phyloP scores from a whole-genome alignment of 2,113 vertebrate genomes.

The Ophthalmolycus amberensis region DNA sequence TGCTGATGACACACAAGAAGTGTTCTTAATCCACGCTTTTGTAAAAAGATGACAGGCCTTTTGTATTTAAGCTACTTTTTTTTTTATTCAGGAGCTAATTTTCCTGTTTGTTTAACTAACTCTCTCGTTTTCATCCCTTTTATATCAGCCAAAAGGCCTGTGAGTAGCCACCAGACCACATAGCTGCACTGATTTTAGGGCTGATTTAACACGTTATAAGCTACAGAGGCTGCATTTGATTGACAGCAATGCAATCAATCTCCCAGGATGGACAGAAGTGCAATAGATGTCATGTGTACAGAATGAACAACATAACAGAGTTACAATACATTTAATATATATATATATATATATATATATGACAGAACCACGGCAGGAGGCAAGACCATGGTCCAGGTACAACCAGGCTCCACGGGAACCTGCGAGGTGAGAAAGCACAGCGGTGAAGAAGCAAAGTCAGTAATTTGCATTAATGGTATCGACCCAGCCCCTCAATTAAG shows the following conservation, averaged over 20 bases:
- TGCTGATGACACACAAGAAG: slow-evolving; percentile 42
- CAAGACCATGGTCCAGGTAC: too few relatives aligned
- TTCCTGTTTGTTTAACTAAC: slow-evolving; percentile 21
- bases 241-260: slow-evolving; percentile 8
- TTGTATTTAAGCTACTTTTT: background rate
- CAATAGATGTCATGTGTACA: too few relatives aligned
- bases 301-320: too few relatives aligned
- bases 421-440: too few relatives aligned
- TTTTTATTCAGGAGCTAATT: slow-evolving; percentile 11
- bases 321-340: too few relatives aligned
- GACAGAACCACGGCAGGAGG: too few relatives aligned
- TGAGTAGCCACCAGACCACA: background rate
- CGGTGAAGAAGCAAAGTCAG: too few relatives aligned
- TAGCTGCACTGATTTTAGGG: slow-evolving; percentile 11
- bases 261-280: too few relatives aligned
- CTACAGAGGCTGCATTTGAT: slow-evolving; percentile 3
- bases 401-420: too few relatives aligned
- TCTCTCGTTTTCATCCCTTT: slow-evolving; percentile 9
- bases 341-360: too few relatives aligned
- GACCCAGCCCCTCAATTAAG: background rate
- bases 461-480: too few relatives aligned
- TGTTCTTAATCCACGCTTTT: background rate
- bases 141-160: background rate
- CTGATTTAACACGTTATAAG: slow-evolving; percentile 25
- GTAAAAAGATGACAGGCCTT: slow-evolving; percentile 14